Conservation (phyloP, 2,113 vertebrate species). For the Pelvicachromis taeniatus region DNA sequence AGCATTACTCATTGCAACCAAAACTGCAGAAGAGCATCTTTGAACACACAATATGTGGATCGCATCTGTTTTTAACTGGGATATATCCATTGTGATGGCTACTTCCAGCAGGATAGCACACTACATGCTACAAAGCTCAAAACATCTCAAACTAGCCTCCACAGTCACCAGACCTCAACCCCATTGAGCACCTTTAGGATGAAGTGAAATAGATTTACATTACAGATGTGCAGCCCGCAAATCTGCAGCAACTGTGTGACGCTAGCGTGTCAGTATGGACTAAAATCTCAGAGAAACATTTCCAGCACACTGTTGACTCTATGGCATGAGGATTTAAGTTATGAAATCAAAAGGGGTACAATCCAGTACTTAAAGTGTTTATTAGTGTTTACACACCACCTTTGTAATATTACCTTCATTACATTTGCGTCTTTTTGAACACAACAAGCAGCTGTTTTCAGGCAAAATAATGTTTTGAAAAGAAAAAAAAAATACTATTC, state of each 20-base stretch:
- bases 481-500: background rate
- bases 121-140: background rate
- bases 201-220: background rate
- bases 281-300: background rate
- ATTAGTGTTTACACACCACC: background rate
- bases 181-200: background rate
- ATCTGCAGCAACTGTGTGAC: background rate
- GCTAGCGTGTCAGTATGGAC: background rate
- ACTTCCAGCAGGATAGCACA: background rate
- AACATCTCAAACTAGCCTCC: background rate
- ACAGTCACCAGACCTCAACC: background rate
- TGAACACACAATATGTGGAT: background rate
- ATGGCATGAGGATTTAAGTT: background rate
- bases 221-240: background rate
- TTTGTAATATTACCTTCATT: background rate
- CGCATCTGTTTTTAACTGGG: rapidly evolving
- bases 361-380: background rate
- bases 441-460: background rate
- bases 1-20: background rate
- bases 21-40: background rate
- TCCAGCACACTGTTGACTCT: background rate
- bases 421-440: background rate
- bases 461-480: background rate
- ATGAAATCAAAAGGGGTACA: background rate
- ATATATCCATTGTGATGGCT: background rate